Percentiles rank a stretch among this genome's conserved stretches.
These are phyloP conservation scores for Metopia argyrocephala DNA, from an alignment of 2,888 invertebrate species.

Conservation along the genomic window DNA sequence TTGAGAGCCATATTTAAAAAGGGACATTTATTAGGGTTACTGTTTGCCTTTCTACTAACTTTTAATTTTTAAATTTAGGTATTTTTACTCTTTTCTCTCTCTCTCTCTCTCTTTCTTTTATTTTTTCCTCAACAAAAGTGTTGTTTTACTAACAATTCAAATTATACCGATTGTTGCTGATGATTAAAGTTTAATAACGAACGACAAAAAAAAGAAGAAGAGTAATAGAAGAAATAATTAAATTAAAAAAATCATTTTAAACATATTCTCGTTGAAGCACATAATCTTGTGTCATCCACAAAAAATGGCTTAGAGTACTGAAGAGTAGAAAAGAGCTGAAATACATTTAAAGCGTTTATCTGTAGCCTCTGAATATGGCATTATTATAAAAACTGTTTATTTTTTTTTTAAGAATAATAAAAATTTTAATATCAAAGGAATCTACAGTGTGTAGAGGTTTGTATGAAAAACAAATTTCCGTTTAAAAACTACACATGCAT, in stretches of 20 bases:
- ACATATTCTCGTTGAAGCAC: slow-evolving; percentile 33
- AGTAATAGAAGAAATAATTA: slow-evolving; percentile 41
- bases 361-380: background rate
- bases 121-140: too few relatives aligned
- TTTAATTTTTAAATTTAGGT: too few relatives aligned
- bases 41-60: too few relatives aligned
- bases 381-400: background rate
- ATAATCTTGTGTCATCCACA: background rate
- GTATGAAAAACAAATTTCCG: background rate
- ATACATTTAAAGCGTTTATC: background rate
- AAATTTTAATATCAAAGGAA: slow-evolving; percentile 14
- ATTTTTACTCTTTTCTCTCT: background rate
- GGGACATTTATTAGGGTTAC: slow-evolving; percentile 1
- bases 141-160: too few relatives aligned
- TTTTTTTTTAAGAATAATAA: background rate
- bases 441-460: background rate
- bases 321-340: background rate
- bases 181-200: slow-evolving; percentile 26
- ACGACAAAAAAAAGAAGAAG: background rate
- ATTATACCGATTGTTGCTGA: slow-evolving; percentile 43
- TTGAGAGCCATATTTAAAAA: background rate
- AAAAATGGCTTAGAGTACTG: too few relatives aligned
- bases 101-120: background rate
- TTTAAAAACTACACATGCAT: background rate
- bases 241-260: slow-evolving; percentile 55